Evolutionary conservation across 1,140 invertebrate genomes (phyloP).

Genomic region (Adoxophyes honmai): DNA sequence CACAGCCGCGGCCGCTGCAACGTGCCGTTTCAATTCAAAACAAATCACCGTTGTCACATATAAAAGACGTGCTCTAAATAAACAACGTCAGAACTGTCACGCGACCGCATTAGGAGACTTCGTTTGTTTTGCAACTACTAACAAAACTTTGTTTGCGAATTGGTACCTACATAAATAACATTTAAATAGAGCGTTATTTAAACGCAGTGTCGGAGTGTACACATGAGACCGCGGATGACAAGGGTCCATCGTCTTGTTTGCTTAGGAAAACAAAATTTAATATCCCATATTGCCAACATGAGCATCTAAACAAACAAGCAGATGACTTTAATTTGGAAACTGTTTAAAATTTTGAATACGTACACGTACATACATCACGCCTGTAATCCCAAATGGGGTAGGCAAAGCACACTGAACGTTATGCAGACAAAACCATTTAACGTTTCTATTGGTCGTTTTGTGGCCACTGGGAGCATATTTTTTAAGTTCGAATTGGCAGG

Average conservation of each 20-base stretch:
- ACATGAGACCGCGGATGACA: slow-evolving; percentile 35
- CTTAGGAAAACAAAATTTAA: slow-evolving; percentile 35
- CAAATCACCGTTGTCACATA: neutral
- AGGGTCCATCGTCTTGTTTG: slow-evolving; percentile 33
- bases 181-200: slow-evolving; percentile 31
- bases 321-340: neutral
- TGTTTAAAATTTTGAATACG: slow-evolving; percentile 1
- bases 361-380: too few species aligned
- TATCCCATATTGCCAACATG: slow-evolving; percentile 28
- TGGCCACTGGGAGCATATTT: too few species aligned
- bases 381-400: too few species aligned
- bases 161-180: slow-evolving; percentile 17
- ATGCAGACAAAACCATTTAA: too few species aligned
- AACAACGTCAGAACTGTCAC: slow-evolving; percentile 12
- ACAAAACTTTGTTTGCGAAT: slow-evolving; percentile 7
- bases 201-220: slow-evolving; percentile 27
- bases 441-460: too few species aligned
- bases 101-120: neutral
- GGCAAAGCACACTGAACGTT: too few species aligned
- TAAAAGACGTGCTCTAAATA: neutral
- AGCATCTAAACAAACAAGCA: slow-evolving; percentile 11
- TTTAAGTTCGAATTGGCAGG: too few species aligned
- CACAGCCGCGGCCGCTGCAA: too few species aligned
- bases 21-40: neutral
- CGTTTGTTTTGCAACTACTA: slow-evolving; percentile 12